These are phyloP conservation scores for Triplophysa rosa DNA, from an alignment of 2,113 vertebrate genomes.

Conservation along the genomic window DNA sequence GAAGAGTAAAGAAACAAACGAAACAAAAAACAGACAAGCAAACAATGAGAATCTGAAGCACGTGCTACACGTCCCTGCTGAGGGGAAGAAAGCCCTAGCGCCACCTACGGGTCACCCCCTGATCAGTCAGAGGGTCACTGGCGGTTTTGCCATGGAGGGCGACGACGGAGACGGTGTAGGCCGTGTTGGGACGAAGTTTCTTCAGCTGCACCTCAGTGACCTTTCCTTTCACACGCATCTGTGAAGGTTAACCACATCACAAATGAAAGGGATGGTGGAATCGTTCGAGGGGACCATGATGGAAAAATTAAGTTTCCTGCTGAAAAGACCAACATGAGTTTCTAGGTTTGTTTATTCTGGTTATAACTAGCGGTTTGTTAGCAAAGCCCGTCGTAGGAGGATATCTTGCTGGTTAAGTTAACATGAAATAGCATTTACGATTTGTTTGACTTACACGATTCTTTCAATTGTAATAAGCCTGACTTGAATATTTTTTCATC, in stretches of 20 bases:
- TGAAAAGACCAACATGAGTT: neutral
- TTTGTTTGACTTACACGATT: neutral
- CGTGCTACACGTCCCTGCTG: constrained; percentile 35
- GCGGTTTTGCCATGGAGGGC: constrained; percentile 79
- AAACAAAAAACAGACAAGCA: constrained; percentile 31
- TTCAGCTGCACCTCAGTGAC: constrained; percentile 83
- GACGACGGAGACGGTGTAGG: constrained; percentile 83
- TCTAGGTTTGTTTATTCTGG: no score
- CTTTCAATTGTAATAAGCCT: no score
- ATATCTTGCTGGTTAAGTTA: neutral
- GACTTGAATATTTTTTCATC: no score
- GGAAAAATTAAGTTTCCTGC: neutral
- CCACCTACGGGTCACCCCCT: constrained; percentile 89
- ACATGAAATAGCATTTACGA: neutral
- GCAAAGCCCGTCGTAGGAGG: neutral
- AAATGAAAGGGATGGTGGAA: constrained; percentile 47
- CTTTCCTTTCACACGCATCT: constrained; percentile 82
- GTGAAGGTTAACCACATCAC: constrained; percentile 57
- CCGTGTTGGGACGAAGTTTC: constrained; percentile 85
- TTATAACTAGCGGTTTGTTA: no score
- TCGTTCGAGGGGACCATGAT: neutral
- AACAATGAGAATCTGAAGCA: constrained; percentile 34
- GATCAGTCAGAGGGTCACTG: constrained; percentile 83
- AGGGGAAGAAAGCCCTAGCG: constrained; percentile 47
- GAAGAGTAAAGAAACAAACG: constrained; percentile 1